These are phyloP conservation scores for Pungitius pungitius DNA, from an alignment of 2,113 vertebrate genomes.

Conservation along the genomic window DNA sequence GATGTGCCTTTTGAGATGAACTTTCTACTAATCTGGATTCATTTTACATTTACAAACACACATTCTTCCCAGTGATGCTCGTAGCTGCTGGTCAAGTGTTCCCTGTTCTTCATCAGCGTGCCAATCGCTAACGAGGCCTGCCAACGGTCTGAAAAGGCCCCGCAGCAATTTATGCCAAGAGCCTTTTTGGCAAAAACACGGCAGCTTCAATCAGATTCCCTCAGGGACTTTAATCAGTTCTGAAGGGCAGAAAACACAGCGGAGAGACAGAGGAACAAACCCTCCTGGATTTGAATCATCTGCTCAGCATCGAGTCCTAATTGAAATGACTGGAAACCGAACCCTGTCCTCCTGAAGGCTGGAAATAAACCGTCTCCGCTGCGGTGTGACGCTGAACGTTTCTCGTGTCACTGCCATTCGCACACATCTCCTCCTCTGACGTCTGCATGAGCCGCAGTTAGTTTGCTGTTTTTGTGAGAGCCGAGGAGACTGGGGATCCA, in stretches of 20 bases:
- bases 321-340: constrained; percentile 38
- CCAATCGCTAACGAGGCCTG: constrained; percentile 60
- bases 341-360: neutral
- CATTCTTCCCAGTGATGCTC: constrained; percentile 6
- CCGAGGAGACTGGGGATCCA: constrained; percentile 60
- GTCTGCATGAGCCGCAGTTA: constrained; percentile 66
- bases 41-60: constrained; percentile 7
- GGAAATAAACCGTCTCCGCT: neutral
- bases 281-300: constrained; percentile 43
- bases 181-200: constrained; percentile 73
- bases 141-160: constrained; percentile 73
- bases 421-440: constrained; percentile 43
- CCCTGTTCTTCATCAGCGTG: constrained; percentile 53
- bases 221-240: constrained; percentile 56
- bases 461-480: constrained; percentile 60
- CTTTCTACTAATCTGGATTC: neutral
- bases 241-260: constrained; percentile 40
- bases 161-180: constrained; percentile 64
- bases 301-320: constrained; percentile 15
- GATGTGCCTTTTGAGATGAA: neutral
- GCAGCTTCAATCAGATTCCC: constrained; percentile 61
- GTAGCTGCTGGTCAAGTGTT: constrained; percentile 35
- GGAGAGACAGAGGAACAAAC: constrained; percentile 22
- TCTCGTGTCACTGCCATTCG: constrained; percentile 13
- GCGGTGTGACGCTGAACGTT: neutral